phyloP scores from a whole-genome alignment of 2,797 vertebrate genomes.

The Borostomias antarcticus region DNA sequence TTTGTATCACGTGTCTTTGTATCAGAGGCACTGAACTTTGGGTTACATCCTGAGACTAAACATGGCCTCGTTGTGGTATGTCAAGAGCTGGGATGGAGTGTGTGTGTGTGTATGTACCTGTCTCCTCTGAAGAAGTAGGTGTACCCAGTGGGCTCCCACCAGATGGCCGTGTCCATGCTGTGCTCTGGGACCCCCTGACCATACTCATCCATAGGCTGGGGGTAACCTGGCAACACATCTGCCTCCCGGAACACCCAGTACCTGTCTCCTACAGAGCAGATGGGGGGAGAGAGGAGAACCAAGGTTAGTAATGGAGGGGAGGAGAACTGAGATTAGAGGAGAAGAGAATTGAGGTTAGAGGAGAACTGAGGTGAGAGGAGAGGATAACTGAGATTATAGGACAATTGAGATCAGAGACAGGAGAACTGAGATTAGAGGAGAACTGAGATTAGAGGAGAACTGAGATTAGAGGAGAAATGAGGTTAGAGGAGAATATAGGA shows the following conservation, averaged over 20 bases:
- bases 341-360: slow-evolving; percentile 7
- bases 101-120: slow-evolving; percentile 72
- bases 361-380: slow-evolving; percentile 34
- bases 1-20: too few relatives aligned
- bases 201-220: slow-evolving; percentile 85
- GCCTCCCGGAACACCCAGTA: slow-evolving; percentile 95
- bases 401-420: slow-evolving; percentile 4
- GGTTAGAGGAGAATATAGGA: too few relatives aligned
- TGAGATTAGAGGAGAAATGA: too few relatives aligned
- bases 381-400: slow-evolving; percentile 22
- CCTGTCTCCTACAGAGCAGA: slow-evolving; percentile 74
- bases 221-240: slow-evolving; percentile 91
- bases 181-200: slow-evolving; percentile 87
- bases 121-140: slow-evolving; percentile 94
- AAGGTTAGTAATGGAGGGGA: neutral
- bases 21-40: too few relatives aligned
- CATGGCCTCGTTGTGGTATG: too few relatives aligned
- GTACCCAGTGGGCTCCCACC: slow-evolving; percentile 94
- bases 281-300: slow-evolving; percentile 3
- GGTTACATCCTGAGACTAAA: too few relatives aligned
- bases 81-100: neutral
- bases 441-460: too few relatives aligned
- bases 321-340: slow-evolving; percentile 8
- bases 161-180: slow-evolving; percentile 87
- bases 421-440: neutral